A percentile compares a stretch with the other conserved stretches of the same genome.
Evolutionary conservation across 1,140 invertebrate genomes (phyloP).

Genomic region (Galendromus occidentalis): DNA sequence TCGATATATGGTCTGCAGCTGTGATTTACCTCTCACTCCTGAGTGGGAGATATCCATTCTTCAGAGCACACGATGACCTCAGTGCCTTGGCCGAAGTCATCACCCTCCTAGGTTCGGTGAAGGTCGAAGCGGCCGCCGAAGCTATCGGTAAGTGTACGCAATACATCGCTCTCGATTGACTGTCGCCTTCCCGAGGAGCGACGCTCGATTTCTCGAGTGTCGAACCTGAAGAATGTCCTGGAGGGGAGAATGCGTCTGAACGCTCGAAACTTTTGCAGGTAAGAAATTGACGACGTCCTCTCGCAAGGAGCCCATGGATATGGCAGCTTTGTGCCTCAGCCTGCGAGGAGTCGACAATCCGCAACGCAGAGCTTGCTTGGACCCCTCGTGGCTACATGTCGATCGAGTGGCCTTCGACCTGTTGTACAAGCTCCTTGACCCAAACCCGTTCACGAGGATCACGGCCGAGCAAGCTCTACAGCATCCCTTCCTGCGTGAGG

Average conservation of each 20-base stretch:
- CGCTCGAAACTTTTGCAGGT: conserved; percentile 22
- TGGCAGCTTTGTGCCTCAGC: conserved; percentile 29
- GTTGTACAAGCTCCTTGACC: conserved; percentile 46
- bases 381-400: conserved; percentile 25
- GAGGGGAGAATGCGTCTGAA: too few species aligned
- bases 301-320: conserved; percentile 31
- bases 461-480: conserved; percentile 48
- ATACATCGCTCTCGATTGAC: too few species aligned
- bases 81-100: conserved; percentile 61
- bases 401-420: conserved; percentile 51
- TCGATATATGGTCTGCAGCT: conserved; percentile 74
- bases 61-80: conserved; percentile 55
- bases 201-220: too few species aligned
- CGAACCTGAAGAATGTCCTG: too few species aligned
- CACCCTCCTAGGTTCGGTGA: conserved; percentile 49
- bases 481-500: conserved; percentile 43
- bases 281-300: conserved; percentile 37
- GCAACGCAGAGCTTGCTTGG: not conserved
- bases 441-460: conserved; percentile 48
- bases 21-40: conserved; percentile 61
- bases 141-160: conserved; percentile 37
- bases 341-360: conserved; percentile 27
- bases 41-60: conserved; percentile 58
- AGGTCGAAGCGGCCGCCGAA: conserved; percentile 43
- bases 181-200: too few species aligned